These are phyloP conservation scores for Rhyzopertha dominica DNA, from an alignment of 1,140 invertebrate genomes.

Conservation along the genomic window DNA sequence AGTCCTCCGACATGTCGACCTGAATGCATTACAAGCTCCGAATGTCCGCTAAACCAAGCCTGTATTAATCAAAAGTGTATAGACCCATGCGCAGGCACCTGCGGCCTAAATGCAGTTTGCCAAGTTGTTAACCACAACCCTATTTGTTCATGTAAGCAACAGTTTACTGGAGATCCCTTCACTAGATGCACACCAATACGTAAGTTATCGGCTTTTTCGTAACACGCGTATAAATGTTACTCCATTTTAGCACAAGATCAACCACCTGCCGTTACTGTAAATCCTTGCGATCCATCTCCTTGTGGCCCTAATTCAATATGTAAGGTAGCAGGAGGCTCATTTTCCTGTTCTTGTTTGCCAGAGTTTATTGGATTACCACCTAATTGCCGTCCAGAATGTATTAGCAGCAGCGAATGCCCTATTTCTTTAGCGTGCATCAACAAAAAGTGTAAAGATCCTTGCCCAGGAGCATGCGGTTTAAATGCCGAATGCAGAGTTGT, in stretches of 20 bases:
- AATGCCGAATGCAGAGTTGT: slow-evolving; percentile 59
- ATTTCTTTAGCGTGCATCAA: slow-evolving; percentile 57
- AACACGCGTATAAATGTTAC: slow-evolving; percentile 10
- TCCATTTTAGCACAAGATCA: slow-evolving; percentile 36
- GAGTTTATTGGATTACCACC: slow-evolving; percentile 56
- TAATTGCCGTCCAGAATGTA: slow-evolving; percentile 58
- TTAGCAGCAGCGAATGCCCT: slow-evolving; percentile 56
- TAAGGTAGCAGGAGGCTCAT: slow-evolving; percentile 50
- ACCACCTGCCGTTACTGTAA: slow-evolving; percentile 42
- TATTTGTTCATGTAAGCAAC: slow-evolving; percentile 63
- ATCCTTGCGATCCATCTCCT: slow-evolving; percentile 58
- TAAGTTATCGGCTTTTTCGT: slow-evolving; percentile 42
- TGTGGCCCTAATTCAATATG: slow-evolving; percentile 66
- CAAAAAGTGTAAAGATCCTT: slow-evolving; percentile 61
- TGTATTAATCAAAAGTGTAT: slow-evolving; percentile 71
- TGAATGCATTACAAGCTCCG: slow-evolving; percentile 68
- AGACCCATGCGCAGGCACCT: slow-evolving; percentile 67
- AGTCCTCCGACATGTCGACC: slow-evolving; percentile 70
- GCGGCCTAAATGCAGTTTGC: slow-evolving; percentile 69
- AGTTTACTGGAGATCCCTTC: slow-evolving; percentile 70
- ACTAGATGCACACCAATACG: slow-evolving; percentile 47
- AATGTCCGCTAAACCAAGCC: slow-evolving; percentile 60
- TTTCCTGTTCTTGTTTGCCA: slow-evolving; percentile 58
- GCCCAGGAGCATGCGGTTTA: slow-evolving; percentile 54
- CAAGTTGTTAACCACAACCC: slow-evolving; percentile 63